Conservation (phyloP, 2,888 invertebrate species). For the Drosophila gaucha region DNA sequence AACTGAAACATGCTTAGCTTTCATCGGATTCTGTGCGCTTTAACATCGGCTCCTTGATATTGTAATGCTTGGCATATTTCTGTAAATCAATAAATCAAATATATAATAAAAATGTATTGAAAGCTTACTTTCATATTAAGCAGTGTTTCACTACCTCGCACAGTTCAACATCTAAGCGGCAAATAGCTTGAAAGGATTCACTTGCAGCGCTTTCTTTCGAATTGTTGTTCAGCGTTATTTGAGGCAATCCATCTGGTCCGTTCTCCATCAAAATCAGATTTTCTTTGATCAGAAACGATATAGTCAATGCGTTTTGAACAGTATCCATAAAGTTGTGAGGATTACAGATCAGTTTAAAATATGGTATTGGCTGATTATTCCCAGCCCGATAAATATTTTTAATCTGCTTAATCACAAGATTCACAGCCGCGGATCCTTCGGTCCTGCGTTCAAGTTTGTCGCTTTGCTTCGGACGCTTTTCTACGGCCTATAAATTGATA, state of each 20-base stretch:
- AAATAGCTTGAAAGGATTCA: constrained; percentile 75
- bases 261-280: constrained; percentile 85
- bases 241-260: constrained; percentile 82
- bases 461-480: constrained; percentile 85
- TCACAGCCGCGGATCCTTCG: constrained; percentile 86
- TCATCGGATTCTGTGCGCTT: constrained; percentile 33
- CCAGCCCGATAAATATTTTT: constrained; percentile 83
- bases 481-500: constrained; percentile 66
- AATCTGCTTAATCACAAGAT: constrained; percentile 85
- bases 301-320: constrained; percentile 87
- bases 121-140: not conserved
- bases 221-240: constrained; percentile 61
- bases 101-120: not conserved
- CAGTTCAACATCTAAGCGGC: constrained; percentile 68
- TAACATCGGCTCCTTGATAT: constrained; percentile 71
- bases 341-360: constrained; percentile 86
- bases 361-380: constrained; percentile 85
- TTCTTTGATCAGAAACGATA: constrained; percentile 87
- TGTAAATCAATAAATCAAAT: constrained; percentile 34
- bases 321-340: constrained; percentile 86
- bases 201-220: constrained; percentile 32
- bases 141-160: constrained; percentile 68
- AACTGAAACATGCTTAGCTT: constrained; percentile 2
- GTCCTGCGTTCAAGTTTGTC: constrained; percentile 85
- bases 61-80: constrained; percentile 75